Base-by-base conservation (phyloP, 2,888 invertebrate species). In the Sesia apiformis region DNA sequence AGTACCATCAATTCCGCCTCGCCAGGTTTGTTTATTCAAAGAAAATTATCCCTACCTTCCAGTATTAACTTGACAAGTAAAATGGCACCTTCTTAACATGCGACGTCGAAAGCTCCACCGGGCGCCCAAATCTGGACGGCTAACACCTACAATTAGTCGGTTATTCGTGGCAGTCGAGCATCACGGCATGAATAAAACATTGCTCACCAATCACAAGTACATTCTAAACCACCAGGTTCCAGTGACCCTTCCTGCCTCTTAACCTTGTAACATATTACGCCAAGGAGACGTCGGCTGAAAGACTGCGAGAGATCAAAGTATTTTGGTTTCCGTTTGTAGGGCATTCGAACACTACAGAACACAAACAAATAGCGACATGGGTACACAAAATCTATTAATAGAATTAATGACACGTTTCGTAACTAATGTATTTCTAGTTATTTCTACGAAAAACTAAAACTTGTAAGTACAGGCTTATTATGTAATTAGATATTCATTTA, bases 111-210 rank as follows among this genome's bases (percentile, higher is more conserved):
- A 60, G 60, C 62, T 61, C 61, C 59, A 57, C 53, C 60, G 59
- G 64, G 61, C 60, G 64, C 64, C 71, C 67, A 73, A 78, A 81
- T 78, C 78, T 76, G 73, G 70, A 68, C 67, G 58, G 57, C 70
- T 74, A 76, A 79, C 78, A 83, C 82, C 80, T 83, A 83, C 82
- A 86, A 84, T 85, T 86, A 87, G 81, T 69, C 78, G 77, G 81
- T 80, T 81, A 83, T 81, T 80, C 81, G 70, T 76, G 72, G 78
- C 70, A 76, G 71, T 69, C 72, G 73, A 78, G 76, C 78, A 73
- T 78, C 77, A 76, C 70, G 74, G 65, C 76, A 85, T 86, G 87
- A 87, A 87, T 87, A 86, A 87, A 84, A 86, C 86, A 86, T 84
- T 70, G 68, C 76, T 73, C 70, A 74, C 72, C 72, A 72, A 81